phyloP scores from a whole-genome alignment of 1,140 invertebrate genomes.

The Megathymus violae region DNA sequence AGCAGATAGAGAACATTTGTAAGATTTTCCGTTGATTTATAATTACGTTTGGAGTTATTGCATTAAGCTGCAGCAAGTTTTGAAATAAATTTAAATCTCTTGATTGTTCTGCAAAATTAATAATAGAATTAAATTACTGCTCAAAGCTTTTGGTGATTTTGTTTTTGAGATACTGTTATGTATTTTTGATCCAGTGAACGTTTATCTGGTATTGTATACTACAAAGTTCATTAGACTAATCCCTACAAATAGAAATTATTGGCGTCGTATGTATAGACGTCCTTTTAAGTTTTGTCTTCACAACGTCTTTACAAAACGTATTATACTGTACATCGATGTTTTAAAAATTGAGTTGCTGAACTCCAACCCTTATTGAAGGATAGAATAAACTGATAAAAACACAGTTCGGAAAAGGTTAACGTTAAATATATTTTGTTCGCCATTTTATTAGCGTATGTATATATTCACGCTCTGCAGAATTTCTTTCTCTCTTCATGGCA shows the following conservation, averaged over 20 bases:
- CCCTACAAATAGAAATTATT: too few species aligned
- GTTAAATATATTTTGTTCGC: slow-evolving; percentile 31
- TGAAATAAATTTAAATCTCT: slow-evolving; percentile 21
- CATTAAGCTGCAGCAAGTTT: slow-evolving; percentile 19
- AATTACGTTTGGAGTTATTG: slow-evolving; percentile 29
- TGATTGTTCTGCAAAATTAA: slow-evolving; percentile 17
- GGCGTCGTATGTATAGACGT: too few species aligned
- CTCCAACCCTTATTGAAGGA: background rate
- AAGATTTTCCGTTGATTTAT: slow-evolving; percentile 14
- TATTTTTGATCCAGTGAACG: too few species aligned
- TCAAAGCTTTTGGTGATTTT: background rate
- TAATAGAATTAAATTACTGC: background rate
- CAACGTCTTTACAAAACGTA: background rate
- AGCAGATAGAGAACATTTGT: slow-evolving; percentile 8
- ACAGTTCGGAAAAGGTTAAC: slow-evolving; percentile 13
- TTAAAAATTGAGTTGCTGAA: too few species aligned
- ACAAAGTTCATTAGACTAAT: too few species aligned
- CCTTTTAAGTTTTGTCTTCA: too few species aligned
- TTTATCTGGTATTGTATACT: too few species aligned
- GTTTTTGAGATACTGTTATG: background rate
- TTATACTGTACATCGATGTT: background rate
- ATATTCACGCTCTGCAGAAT: slow-evolving; percentile 46
- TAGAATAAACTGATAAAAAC: slow-evolving; percentile 1
- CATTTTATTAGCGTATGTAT: slow-evolving; percentile 41
- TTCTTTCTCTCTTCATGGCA: slow-evolving; percentile 45